These are phyloP conservation scores for Catharus bicknelli DNA, from an alignment of 2,113 vertebrate species.

Conservation along the genomic window DNA sequence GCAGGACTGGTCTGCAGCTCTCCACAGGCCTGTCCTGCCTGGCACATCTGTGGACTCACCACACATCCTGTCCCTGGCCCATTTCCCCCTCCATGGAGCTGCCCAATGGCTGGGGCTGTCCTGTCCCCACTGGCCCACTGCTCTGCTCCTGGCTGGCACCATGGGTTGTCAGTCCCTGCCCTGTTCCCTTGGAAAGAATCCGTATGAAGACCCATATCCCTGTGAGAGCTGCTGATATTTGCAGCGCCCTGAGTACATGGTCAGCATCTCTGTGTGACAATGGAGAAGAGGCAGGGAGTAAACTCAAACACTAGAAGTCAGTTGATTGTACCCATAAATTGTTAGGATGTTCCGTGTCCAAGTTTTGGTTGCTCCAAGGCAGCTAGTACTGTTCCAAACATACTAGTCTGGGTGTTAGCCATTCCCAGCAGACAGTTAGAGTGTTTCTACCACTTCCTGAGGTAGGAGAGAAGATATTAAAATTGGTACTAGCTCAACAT, in stretches of 20 bases:
- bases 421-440: background rate
- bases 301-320: background rate
- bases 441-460: background rate
- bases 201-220: background rate
- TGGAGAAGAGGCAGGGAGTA: background rate
- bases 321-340: accelerated
- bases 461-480: background rate
- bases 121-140: accelerated
- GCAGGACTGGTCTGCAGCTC: background rate
- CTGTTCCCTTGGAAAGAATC: background rate
- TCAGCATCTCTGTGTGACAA: background rate
- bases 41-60: accelerated
- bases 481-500: background rate
- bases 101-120: accelerated
- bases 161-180: background rate
- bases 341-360: background rate
- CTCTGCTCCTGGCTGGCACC: background rate
- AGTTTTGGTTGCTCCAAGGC: background rate
- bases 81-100: background rate
- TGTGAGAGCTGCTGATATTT: background rate
- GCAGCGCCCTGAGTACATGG: no score
- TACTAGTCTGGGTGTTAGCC: background rate
- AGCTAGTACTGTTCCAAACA: background rate
- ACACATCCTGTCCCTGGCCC: accelerated
- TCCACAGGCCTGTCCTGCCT: background rate